A percentile compares a stretch with the other conserved stretches of the same genome.
Conservation (phyloP, 30 jellyfish, hydroid and myxozoan species). For the Turritopsis rubra region DNA sequence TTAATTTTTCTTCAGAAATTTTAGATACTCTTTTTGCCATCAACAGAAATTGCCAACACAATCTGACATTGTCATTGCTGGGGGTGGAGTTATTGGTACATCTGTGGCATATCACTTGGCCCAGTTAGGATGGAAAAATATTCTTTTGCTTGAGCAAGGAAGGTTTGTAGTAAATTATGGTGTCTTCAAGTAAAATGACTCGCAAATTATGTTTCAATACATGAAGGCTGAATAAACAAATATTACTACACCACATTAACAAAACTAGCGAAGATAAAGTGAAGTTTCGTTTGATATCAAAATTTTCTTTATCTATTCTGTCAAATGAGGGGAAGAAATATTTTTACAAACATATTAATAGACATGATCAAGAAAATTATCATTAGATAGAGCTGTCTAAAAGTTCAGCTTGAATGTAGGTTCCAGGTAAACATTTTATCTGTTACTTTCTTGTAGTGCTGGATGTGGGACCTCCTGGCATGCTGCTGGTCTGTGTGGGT, state of each 20-base stretch:
- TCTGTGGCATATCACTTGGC: conserved; percentile 86
- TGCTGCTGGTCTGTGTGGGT: conserved; percentile 81
- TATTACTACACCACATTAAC: too few species aligned
- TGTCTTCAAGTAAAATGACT: not conserved
- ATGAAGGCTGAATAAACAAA: too few species aligned
- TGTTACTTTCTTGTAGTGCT: conserved; percentile 41
- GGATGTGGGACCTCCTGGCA: conserved; percentile 99
- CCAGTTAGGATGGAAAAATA: conserved; percentile 51
- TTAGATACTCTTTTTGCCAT: not conserved
- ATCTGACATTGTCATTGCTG: conserved; percentile 89
- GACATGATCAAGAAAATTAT: too few species aligned
- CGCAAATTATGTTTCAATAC: too few species aligned
- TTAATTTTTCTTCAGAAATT: not conserved
- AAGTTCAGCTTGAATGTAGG: too few species aligned
- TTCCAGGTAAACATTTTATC: too few species aligned
- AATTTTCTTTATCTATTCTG: too few species aligned
- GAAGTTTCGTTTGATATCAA: too few species aligned
- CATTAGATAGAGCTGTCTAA: too few species aligned
- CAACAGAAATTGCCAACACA: conserved; percentile 37
- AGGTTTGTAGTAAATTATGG: conserved; percentile 39
- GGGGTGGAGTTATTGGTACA: conserved; percentile 85
- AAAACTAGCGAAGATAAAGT: too few species aligned
- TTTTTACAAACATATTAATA: too few species aligned
- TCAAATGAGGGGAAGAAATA: too few species aligned
- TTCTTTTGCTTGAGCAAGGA: conserved; percentile 85